phyloP scores from a whole-genome alignment of 1,140 invertebrate genomes.

The Copidosoma floridanum region DNA sequence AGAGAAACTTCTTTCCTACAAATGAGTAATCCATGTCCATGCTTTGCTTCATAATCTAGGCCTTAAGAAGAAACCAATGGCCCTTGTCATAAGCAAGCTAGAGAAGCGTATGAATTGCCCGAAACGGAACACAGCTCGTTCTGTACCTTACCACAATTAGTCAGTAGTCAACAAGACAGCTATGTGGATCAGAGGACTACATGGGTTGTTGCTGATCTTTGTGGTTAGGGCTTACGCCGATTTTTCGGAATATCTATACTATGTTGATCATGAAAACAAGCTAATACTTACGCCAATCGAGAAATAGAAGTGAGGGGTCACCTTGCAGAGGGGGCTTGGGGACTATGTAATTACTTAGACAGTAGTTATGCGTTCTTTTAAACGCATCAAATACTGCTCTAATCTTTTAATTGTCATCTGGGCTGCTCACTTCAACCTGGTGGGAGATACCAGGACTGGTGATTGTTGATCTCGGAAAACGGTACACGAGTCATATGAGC shows the following conservation, averaged over 20 bases:
- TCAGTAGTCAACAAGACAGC: background rate
- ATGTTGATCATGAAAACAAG: too few relatives aligned
- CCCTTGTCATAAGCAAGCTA: background rate
- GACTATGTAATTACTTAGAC: background rate
- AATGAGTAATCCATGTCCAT: background rate
- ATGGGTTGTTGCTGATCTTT: background rate
- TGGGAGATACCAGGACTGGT: background rate
- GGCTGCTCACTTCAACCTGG: background rate
- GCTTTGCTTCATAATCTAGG: background rate
- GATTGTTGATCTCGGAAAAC: background rate
- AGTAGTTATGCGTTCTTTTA: background rate
- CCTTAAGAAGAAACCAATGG: background rate
- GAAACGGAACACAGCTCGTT: background rate
- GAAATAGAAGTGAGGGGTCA: background rate
- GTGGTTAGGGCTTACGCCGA: background rate
- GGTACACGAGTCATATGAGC: background rate
- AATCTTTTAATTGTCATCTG: background rate
- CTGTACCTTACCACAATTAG: background rate
- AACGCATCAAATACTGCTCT: background rate
- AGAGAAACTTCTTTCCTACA: background rate
- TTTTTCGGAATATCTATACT: background rate
- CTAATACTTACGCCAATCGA: too few relatives aligned
- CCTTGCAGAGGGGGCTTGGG: background rate
- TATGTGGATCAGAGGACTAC: background rate
- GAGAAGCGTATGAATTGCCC: background rate